Percentiles rank a stretch among this genome's conserved stretches.
These are phyloP conservation scores for Ctenodactylus gundi DNA, from an alignment of 2,113 vertebrate species.

Conservation along the genomic window DNA sequence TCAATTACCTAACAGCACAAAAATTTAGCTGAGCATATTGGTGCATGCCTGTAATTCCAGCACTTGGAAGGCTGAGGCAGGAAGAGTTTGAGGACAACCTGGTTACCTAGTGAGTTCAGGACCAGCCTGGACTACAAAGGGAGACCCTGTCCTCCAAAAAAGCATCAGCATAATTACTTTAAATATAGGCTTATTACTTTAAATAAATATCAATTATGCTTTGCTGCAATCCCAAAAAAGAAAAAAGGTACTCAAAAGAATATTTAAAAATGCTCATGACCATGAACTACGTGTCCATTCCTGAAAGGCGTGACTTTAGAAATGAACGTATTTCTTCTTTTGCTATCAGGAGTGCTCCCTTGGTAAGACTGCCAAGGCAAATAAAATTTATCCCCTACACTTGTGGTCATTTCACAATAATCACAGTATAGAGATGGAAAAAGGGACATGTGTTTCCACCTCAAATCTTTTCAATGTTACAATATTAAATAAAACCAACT, in stretches of 20 bases:
- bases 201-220: constrained; percentile 31
- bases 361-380: constrained; percentile 9
- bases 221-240: neutral
- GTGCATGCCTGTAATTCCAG: no score
- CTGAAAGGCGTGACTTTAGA: constrained; percentile 26
- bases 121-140: no score
- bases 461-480: constrained; percentile 13
- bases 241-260: constrained; percentile 33
- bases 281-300: neutral
- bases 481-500: constrained; percentile 22
- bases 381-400: neutral
- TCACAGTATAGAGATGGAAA: neutral
- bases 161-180: neutral
- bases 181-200: constrained; percentile 38
- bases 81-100: no score
- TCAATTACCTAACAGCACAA: no score
- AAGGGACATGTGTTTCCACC: neutral
- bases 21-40: no score
- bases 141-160: no score
- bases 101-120: no score
- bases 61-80: no score
- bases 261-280: neutral
- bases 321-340: constrained; percentile 18
- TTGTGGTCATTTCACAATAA: neutral
- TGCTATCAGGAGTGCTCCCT: constrained; percentile 11